A percentile compares a stretch with the other conserved stretches of the same genome.
Conservation (phyloP, 2,113 vertebrate species). For the Piaya cayana region DNA sequence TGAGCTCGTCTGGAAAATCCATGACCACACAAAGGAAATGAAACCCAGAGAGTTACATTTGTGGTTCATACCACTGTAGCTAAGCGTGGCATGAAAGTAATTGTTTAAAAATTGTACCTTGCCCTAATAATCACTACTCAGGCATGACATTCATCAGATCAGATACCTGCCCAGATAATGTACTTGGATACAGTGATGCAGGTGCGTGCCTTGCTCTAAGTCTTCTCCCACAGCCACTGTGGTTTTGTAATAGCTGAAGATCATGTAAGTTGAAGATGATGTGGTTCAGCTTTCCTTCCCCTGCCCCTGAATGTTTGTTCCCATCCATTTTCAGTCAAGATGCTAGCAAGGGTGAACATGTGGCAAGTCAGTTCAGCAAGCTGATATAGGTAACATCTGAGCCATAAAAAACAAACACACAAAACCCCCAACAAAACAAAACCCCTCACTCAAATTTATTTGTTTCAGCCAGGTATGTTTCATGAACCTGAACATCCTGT, state of each 20-base stretch:
- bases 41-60: neutral
- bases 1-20: conserved; percentile 40
- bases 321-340: neutral
- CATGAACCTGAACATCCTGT: neutral
- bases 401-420: neutral
- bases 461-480: neutral
- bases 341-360: neutral
- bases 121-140: neutral
- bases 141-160: neutral
- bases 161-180: neutral
- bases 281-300: neutral
- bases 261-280: neutral
- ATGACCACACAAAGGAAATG: neutral
- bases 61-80: neutral
- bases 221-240: neutral
- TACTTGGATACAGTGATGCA: neutral
- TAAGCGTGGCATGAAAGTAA: neutral
- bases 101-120: neutral
- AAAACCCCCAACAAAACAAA: neutral
- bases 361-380: neutral
- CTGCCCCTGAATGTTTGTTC: neutral
- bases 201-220: neutral
- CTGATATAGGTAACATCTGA: neutral
- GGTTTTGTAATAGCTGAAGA: neutral
- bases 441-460: neutral